These are phyloP conservation scores for Drosophila fulvimacula DNA, from an alignment of 2,888 invertebrate species.

Conservation along the genomic window DNA sequence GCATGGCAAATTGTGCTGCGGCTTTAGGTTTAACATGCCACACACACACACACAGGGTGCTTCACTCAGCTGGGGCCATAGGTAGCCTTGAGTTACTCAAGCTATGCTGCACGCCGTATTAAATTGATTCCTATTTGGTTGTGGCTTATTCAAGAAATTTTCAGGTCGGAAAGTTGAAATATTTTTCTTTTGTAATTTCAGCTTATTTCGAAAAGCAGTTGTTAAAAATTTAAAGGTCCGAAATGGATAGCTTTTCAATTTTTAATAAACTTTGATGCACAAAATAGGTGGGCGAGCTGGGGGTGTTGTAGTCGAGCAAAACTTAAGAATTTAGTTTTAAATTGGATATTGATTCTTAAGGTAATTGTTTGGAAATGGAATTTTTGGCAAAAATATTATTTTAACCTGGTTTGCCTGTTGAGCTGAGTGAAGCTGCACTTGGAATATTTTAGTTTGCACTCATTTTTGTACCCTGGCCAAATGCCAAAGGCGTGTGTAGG, in stretches of 20 bases:
- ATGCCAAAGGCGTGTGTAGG: neutral
- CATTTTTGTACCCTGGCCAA: neutral
- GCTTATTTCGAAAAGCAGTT: neutral
- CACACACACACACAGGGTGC: conserved; percentile 21
- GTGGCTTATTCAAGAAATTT: neutral
- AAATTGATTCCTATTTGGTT: neutral
- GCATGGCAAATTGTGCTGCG: conserved; percentile 43
- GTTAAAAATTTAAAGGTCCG: neutral
- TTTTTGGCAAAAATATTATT: neutral
- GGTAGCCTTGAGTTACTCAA: rapidly evolving
- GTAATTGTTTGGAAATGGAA: neutral
- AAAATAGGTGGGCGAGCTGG: neutral
- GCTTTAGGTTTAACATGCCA: conserved; percentile 16
- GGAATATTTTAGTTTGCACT: neutral
- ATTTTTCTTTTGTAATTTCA: neutral
- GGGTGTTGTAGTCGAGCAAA: neutral
- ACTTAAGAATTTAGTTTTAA: neutral
- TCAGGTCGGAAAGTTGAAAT: neutral
- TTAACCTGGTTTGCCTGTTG: neutral
- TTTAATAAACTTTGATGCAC: neutral
- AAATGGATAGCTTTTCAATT: conserved; percentile 1
- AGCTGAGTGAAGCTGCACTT: neutral
- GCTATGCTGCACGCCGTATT: conserved; percentile 3
- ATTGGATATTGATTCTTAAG: neutral
- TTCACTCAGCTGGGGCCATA: neutral